Percentiles rank a stretch among this genome's conserved stretches.
These are phyloP conservation scores for Nephila pilipes DNA, from an alignment of 1,140 invertebrate genomes.

Conservation along the genomic window DNA sequence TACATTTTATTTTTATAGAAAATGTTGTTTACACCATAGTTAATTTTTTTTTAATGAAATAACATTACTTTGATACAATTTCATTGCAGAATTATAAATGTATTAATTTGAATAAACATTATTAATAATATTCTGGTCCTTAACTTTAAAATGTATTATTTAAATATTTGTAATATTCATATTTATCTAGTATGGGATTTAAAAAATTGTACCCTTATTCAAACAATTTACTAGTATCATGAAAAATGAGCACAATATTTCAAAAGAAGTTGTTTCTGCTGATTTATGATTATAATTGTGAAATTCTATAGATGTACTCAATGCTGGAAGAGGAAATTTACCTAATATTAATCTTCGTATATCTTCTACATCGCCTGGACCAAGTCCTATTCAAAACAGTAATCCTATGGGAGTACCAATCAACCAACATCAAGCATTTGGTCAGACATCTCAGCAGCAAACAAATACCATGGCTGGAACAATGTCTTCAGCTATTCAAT, in stretches of 20 bases:
- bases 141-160: too few relatives aligned
- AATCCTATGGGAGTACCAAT: slow-evolving; percentile 56
- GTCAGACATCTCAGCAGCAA: slow-evolving; percentile 58
- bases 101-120: too few relatives aligned
- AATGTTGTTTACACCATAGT: too few relatives aligned
- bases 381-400: neutral
- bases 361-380: slow-evolving; percentile 31
- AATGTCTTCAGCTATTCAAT: slow-evolving; percentile 53
- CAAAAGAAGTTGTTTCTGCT: neutral
- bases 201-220: too few relatives aligned
- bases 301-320: slow-evolving; percentile 43
- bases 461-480: neutral
- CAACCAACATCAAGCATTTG: slow-evolving; percentile 44
- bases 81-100: too few relatives aligned
- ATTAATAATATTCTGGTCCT: too few relatives aligned
- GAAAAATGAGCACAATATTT: neutral
- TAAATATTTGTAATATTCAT: too few relatives aligned
- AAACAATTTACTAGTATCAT: too few relatives aligned
- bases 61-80: too few relatives aligned
- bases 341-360: slow-evolving; percentile 21
- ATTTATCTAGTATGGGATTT: too few relatives aligned
- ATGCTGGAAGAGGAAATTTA: slow-evolving; percentile 35
- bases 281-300: neutral
- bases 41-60: too few relatives aligned
- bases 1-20: too few relatives aligned